Evolutionary conservation across 2,113 vertebrate genomes (phyloP), one percentile per base, ranked within the genome.

Genomic region (Bettongia penicillata): DNA sequence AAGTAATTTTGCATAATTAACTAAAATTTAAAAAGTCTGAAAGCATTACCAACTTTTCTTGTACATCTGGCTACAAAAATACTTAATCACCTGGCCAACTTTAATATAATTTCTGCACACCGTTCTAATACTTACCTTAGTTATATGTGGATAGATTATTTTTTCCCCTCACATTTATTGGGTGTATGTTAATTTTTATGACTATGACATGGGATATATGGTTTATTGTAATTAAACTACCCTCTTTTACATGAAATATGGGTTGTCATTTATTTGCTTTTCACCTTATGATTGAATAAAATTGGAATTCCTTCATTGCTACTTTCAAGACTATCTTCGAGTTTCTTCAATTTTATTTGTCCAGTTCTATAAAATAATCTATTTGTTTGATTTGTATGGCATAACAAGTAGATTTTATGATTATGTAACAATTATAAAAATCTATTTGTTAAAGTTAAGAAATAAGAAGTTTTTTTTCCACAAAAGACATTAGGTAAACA

Each of bases 111-210:
- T 25, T 53, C 94, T 89, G 14, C 89, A 2, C 90, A 92, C 92
- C 93, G 92, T 84, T 97, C 22, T 95, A 95, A 57, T 61, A 94
- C 53, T 51, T 90, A 94, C 91, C 92, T 90, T 93, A 96, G 55
- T 95, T 95, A 77, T 24, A 14, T 89, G 61, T 3, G 53, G 7
- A 25, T 94, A 52, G 94, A 28, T 94, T 97, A 93, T 94, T 90
- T 31, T n/a, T 89, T 68, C 92, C 31, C 48, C 50, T 0, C 3
- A 43, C 25, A 50, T 16, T 25, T 84, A 93, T 94, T 68, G 3
- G 24, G 10, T 31, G 47, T 94, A 53, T 91, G 48, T 8, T 94
- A 95, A 91, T 68, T 96, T 94, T 49, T 6, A 90, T 6, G 37
- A 11, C 3, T 91, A 89, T 55, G 25, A 57, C 8, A 28, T 57